Percentiles rank a stretch among this genome's conserved stretches.
These are phyloP conservation scores for Stichodactyla helianthus DNA, from an alignment of 64 coral and sea anemone species.

Conservation along the genomic window DNA sequence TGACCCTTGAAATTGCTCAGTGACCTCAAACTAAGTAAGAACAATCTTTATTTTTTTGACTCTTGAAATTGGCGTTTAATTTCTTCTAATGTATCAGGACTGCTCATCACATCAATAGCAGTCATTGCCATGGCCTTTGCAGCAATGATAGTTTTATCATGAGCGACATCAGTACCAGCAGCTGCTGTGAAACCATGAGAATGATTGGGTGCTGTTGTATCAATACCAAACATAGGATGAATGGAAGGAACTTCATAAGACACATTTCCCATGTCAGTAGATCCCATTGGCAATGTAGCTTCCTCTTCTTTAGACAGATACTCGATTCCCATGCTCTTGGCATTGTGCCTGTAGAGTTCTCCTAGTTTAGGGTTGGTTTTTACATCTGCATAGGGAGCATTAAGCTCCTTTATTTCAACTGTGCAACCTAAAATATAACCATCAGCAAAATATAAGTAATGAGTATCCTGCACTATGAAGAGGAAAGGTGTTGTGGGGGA, in stretches of 20 bases:
- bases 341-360: slow-evolving; percentile 45
- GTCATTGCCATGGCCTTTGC: slow-evolving; percentile 82
- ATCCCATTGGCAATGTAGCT: slow-evolving; percentile 32
- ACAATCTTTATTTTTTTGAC: neutral
- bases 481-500: neutral
- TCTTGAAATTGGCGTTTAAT: slow-evolving; percentile 55
- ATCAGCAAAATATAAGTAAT: no score
- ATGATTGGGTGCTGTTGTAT: slow-evolving; percentile 59
- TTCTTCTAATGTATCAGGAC: slow-evolving; percentile 49
- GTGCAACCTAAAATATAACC: slow-evolving; percentile 30
- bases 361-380: slow-evolving; percentile 55
- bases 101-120: slow-evolving; percentile 65
- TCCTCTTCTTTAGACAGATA: slow-evolving; percentile 25
- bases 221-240: slow-evolving; percentile 66
- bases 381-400: slow-evolving; percentile 47
- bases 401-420: slow-evolving; percentile 22
- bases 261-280: slow-evolving; percentile 97
- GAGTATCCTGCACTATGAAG: neutral
- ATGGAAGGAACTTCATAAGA: slow-evolving; percentile 65
- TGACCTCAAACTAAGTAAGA: neutral
- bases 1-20: neutral
- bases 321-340: slow-evolving; percentile 37
- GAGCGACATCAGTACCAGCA: slow-evolving; percentile 63
- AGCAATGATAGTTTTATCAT: slow-evolving; percentile 66
- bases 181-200: slow-evolving; percentile 71